Base-by-base conservation (phyloP, 2,888 invertebrate genomes). In the Scaptomyza parva region DNA sequence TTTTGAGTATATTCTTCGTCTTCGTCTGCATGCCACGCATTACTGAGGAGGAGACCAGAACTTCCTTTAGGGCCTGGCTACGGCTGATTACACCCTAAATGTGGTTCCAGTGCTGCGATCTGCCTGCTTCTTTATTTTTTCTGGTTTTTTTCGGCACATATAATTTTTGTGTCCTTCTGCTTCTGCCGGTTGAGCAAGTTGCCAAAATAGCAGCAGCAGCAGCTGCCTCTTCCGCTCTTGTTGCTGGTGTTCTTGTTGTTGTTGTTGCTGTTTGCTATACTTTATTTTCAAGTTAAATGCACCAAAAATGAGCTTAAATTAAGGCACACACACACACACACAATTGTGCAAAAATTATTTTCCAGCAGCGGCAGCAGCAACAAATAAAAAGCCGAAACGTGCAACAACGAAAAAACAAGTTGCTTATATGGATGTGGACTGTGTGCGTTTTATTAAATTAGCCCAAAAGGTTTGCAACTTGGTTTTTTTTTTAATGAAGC, bases 271-370 rank as follows among this genome's bases (percentile, higher is more conserved):
- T 17, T 37, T 67, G 76, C 60, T 76, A 68, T 79, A 77, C 57
- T 76, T 85, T 83, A 78, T 83, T 76, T 88, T 72, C 80, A 78
- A 84, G 55, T 84, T 84, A 84, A 84, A 88, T 85, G 83, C 83
- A 87, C 82, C 87, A 84, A 76, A 81, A 87, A 87, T 85, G 84
- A 88, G 88, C 88, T 83, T 73, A 84, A 85, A 88, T 85, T 85
- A 88, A 85, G 83, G 80, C 83, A 80, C 74, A 85, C 67, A 83
- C 66, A 64, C 72, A 61, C 57, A 40, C 50, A 57, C 43, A 53
- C 60, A 60, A n/a, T 33, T 41, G 41, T 73, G 77, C 76, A 78
- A 83, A 86, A 87, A 83, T 83, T 85, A 82, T 79, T 87, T 85
- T 74, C 65, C 83, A 79, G 54, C 84, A 79, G 64, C 78, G 70